Percentiles rank a stretch among this genome's conserved stretches.
Evolutionary conservation across 2,888 invertebrate species (phyloP).

Genomic region (Callinectes sapidus): DNA sequence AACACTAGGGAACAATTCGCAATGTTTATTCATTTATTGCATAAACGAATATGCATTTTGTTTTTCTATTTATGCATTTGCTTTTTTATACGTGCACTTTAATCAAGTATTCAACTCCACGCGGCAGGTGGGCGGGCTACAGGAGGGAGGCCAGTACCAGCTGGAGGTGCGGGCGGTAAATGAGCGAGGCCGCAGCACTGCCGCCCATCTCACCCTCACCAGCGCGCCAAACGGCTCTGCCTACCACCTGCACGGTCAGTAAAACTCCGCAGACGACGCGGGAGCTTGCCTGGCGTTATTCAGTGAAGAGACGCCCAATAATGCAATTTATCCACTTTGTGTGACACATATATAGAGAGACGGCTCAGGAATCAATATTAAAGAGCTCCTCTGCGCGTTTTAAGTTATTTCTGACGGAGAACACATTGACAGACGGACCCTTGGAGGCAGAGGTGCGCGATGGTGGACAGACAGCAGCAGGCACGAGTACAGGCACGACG

Average conservation of each 20-base stretch:
- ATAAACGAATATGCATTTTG: not conserved
- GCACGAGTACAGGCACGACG: not conserved
- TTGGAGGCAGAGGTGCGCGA: slow-evolving; percentile 66
- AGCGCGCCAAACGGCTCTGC: slow-evolving; percentile 38
- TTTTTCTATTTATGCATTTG: not conserved
- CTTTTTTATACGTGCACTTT: not conserved
- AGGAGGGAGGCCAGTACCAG: slow-evolving; percentile 40
- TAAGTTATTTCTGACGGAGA: not conserved
- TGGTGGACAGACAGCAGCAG: slow-evolving; percentile 29
- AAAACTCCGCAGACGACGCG: not conserved
- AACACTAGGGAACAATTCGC: not conserved
- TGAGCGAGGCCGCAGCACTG: slow-evolving; percentile 65
- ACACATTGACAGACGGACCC: slow-evolving; percentile 55
- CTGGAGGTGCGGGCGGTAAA: slow-evolving; percentile 56
- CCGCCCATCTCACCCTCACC: slow-evolving; percentile 51
- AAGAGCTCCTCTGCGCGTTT: too few species aligned
- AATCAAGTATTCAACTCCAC: not conserved
- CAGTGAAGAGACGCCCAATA: not conserved
- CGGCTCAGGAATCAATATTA: not conserved
- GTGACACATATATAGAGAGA: not conserved
- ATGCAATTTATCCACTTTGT: not conserved
- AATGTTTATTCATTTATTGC: slow-evolving; percentile 19
- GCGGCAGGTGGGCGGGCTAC: slow-evolving; percentile 53
- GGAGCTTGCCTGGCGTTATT: not conserved
- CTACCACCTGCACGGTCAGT: slow-evolving; percentile 53